Base-by-base conservation (phyloP, 2,888 invertebrate genomes). In the Emmelina monodactyla region DNA sequence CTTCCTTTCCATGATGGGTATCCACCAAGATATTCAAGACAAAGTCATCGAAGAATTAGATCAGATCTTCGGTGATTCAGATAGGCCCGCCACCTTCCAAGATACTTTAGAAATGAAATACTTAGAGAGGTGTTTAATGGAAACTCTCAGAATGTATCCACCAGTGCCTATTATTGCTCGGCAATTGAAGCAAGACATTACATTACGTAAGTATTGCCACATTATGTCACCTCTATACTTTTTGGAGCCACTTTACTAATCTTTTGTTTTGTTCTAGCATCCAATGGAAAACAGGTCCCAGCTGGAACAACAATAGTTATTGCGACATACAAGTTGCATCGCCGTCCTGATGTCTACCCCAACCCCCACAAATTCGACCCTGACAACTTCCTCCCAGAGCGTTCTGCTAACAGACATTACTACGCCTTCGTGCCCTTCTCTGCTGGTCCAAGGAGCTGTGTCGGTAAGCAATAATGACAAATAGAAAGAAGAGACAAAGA, bases 71-170 rank as follows among this genome's bases (percentile, higher is more conserved):
- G 88, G 89, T 22, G 87, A 87, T 47, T 87, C 88, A 0, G 85
- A 90, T 52, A 83, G 91, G 13, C 86, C 88, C 2, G 87, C 87
- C 31, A 91, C 90, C 9, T 91, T 89, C 72, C 87, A 88, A 51
- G 92, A 92, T 46, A 91, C 91, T 1, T 59, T 91, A n/a, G 88
- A 91, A 63, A 91, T 92, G 90, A 92, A 92, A 63, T 91, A 90
- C 53, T 68, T 92, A 46, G 92, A 92, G 64, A 82, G 91, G 40
- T 90, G 91, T 41, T 81, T 92, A 32, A 85, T 92, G 86, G 91
- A 92, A 65, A 88, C 91, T 2, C 68, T 91, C 14, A 83, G 91
- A 49, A 76, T 91, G 82, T 92, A 85, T 58, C 91, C 91, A 37
- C 91, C 91, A 45, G 88, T 92, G 34, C 91, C 91, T 15, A 69